Evolutionary conservation across 2,113 vertebrate genomes (phyloP).

Genomic region (Pionites leucogaster): DNA sequence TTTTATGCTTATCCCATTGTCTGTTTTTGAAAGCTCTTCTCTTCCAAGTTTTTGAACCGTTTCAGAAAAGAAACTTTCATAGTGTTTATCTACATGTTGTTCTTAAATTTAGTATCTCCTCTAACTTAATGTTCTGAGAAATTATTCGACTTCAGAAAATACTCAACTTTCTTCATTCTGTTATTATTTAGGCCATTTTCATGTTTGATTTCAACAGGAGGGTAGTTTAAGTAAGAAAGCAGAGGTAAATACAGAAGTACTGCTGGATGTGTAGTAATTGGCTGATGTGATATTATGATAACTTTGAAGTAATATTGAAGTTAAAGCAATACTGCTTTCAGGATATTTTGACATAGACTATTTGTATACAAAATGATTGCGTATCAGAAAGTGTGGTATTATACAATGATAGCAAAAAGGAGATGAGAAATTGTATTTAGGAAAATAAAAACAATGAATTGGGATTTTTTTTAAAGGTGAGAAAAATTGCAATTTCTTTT

Average conservation of each 20-base stretch:
- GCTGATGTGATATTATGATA: background rate
- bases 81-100: background rate
- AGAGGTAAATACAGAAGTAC: background rate
- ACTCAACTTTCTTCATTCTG: background rate
- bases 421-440: background rate
- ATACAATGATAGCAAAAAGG: background rate
- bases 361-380: background rate
- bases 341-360: background rate
- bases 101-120: background rate
- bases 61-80: background rate
- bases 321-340: background rate
- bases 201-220: background rate
- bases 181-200: background rate
- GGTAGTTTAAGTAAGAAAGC: background rate
- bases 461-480: accelerated
- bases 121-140: background rate
- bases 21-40: background rate
- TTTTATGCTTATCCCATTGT: background rate
- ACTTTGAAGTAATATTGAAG: background rate
- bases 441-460: background rate
- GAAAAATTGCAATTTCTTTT: background rate
- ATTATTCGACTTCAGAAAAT: background rate
- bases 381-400: background rate
- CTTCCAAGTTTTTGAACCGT: background rate
- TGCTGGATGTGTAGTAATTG: background rate